Evolutionary conservation across 2,797 vertebrate genomes (phyloP), one percentile per base, ranked within the genome.

Genomic region (Catostomus latipinnis): DNA sequence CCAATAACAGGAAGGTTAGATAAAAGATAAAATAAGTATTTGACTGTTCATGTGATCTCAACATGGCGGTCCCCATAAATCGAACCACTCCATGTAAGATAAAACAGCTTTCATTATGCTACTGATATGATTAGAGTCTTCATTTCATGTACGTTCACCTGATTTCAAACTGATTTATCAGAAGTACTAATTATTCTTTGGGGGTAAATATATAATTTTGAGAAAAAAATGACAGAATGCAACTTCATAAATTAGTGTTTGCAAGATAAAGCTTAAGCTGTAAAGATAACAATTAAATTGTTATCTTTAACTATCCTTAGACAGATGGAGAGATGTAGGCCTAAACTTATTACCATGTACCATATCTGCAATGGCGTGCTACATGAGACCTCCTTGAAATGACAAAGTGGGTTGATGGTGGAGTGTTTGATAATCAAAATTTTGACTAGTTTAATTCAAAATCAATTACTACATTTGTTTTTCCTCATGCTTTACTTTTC

Each of bases 241-340:
- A 61, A 11, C 11, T 34, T 11, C 10, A 49, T 60, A 46, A 46
- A 57, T 46, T 8, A 16, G 58, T 58, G 1, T 45, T 48, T 5
- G n/a, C 9, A 14, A n/a, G n/a, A 10, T 16, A 58, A 9, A 22
- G 8, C 1, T 18, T 60, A 14, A 9, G 22, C 7, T 62, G 8
- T 49, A 58, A 72, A 48, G 14, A 34, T 34, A 34, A 34, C 34
- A 34, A 72, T 72, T 49, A 49, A 22, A 49, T 48, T 48, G n/a
- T 1, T 57, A 48, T 57, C 13, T 71, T 71, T 46, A 8, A 46
- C 34, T 9, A 72, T 67, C 48, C 8, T 57, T 18, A 54, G 53
- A 58, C 63, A 67, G 74, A 43, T 76, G 63, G 53, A 49, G 16
- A 48, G 63, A 49, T 57, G 16, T 45, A 50, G 45, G 1, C 52